Evolutionary conservation across 2,113 vertebrate species (phyloP).

Genomic region (Scomber scombrus): DNA sequence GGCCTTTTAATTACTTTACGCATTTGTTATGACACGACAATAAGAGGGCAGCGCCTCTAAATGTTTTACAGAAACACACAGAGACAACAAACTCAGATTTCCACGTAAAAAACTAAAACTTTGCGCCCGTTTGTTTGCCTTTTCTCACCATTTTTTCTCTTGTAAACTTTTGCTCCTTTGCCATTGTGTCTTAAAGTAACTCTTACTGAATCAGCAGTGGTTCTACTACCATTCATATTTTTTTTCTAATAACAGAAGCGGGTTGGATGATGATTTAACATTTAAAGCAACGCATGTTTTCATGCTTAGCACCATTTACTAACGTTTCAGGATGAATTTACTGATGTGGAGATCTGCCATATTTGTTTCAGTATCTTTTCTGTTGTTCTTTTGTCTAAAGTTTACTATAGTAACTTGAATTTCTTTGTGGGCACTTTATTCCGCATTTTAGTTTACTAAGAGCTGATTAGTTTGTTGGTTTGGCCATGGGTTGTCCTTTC

Average conservation of each 20-base stretch:
- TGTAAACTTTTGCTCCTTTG: not conserved
- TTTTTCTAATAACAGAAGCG: slow-evolving; percentile 9
- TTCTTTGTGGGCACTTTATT: not conserved
- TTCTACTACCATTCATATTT: not conserved
- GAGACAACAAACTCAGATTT: too few species aligned
- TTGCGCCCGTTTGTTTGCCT: too few species aligned
- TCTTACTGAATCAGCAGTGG: too few species aligned
- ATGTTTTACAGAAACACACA: too few species aligned
- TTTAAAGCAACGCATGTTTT: not conserved
- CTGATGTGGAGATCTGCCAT: not conserved
- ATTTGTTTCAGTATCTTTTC: too few species aligned
- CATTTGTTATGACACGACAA: not conserved
- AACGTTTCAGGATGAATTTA: not conserved
- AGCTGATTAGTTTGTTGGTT: too few species aligned
- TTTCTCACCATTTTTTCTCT: not conserved
- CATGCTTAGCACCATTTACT: not conserved
- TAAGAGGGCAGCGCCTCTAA: not conserved
- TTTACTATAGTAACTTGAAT: not conserved
- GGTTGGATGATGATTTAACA: not conserved
- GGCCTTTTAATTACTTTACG: not conserved
- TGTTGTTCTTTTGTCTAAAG: not conserved
- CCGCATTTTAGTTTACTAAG: not conserved
- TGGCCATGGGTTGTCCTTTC: too few species aligned
- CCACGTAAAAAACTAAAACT: too few species aligned
- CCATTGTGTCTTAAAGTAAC: not conserved